Evolutionary conservation across 2,888 invertebrate species (phyloP).

Genomic region (Agrochola lychnidis): DNA sequence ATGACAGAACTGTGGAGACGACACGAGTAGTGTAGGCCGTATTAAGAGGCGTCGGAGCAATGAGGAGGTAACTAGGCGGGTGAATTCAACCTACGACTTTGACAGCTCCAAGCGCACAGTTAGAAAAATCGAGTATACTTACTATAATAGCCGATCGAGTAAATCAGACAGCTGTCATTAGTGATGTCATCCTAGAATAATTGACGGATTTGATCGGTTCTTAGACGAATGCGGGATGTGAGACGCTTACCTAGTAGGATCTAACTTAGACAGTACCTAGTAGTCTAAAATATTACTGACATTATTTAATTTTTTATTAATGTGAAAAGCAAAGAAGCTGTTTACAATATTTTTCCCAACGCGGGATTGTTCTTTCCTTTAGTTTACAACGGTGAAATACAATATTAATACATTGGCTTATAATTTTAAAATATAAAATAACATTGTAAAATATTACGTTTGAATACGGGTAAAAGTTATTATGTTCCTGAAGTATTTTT

Average conservation of each 20-base stretch:
- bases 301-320: too few species aligned
- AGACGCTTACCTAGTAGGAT: neutral
- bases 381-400: neutral
- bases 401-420: neutral
- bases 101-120: too few species aligned
- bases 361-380: neutral
- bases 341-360: neutral
- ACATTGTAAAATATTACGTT: neutral
- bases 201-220: neutral
- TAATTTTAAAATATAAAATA: neutral
- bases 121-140: too few species aligned
- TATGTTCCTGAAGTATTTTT: conserved; percentile 32
- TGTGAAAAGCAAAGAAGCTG: neutral
- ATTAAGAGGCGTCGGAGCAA: too few species aligned
- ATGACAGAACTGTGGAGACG: too few species aligned
- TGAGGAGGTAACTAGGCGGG: too few species aligned
- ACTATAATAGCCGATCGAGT: neutral
- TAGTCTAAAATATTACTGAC: neutral
- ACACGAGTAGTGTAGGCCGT: too few species aligned
- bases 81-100: too few species aligned
- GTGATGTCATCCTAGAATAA: neutral
- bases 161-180: neutral
- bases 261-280: neutral
- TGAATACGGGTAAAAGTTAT: conserved; percentile 34
- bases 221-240: neutral